These are phyloP conservation scores for Penaeus monodon DNA, from an alignment of 2,888 invertebrate species.

Conservation along the genomic window DNA sequence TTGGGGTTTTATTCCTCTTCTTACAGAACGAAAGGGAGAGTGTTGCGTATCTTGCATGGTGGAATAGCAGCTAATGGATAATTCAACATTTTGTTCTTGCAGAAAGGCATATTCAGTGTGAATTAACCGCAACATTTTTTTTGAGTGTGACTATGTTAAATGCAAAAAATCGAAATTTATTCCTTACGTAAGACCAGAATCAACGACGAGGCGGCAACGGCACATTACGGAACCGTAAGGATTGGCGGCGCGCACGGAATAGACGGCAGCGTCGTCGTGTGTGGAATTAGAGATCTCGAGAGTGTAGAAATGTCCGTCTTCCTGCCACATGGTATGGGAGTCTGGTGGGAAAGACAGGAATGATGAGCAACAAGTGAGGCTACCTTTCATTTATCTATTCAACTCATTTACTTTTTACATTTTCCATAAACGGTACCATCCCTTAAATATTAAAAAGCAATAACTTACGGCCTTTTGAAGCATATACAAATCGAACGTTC, in stretches of 20 bases:
- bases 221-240: constrained; percentile 86
- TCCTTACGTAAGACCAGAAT: constrained; percentile 78
- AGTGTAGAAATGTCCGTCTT: constrained; percentile 83
- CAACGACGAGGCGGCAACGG: constrained; percentile 81
- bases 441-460: too few species aligned
- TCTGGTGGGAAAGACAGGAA: constrained; percentile 69
- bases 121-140: too few species aligned
- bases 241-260: constrained; percentile 84
- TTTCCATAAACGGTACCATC: too few species aligned
- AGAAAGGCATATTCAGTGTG: too few species aligned
- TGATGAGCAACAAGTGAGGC: background rate
- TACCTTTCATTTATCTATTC: background rate
- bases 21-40: too few species aligned
- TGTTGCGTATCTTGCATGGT: too few species aligned
- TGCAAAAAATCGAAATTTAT: background rate
- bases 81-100: too few species aligned
- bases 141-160: too few species aligned
- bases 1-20: too few species aligned
- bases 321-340: constrained; percentile 76
- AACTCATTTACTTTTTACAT: too few species aligned
- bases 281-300: constrained; percentile 85
- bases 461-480: too few species aligned
- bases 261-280: constrained; percentile 84
- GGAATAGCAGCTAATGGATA: too few species aligned
- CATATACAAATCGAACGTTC: background rate